Conservation (phyloP, 2,113 vertebrate species). For the Peromyscus californicus region DNA sequence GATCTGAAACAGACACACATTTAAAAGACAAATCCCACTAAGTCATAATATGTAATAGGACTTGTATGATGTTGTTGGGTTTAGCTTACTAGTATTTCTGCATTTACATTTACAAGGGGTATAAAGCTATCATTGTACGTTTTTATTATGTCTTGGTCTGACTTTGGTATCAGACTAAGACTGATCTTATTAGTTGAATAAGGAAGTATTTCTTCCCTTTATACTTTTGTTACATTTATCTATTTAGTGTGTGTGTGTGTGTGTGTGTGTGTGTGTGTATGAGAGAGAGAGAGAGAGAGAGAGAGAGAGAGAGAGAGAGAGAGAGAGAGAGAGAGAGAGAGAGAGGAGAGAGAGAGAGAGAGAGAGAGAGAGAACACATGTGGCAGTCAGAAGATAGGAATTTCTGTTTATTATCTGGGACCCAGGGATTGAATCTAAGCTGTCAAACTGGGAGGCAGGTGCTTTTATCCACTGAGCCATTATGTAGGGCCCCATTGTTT, state of each 20-base stretch:
- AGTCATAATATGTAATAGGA: not conserved
- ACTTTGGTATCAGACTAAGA: not conserved
- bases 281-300: not conserved
- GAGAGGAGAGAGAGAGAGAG: not conserved
- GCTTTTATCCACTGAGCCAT: not conserved
- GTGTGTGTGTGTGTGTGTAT: not conserved
- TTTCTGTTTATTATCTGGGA: not conserved
- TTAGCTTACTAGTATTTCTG: not conserved
- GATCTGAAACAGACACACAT: not conserved
- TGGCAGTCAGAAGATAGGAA: not conserved
- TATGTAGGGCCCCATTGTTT: not conserved
- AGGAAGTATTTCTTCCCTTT: not conserved
- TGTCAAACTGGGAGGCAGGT: not conserved
- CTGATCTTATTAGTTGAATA: not conserved
- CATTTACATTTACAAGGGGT: not conserved
- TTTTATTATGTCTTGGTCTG: conserved; percentile 3
- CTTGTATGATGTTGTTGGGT: not conserved
- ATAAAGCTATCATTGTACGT: not conserved
- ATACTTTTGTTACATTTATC: not conserved
- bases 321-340: not conserved
- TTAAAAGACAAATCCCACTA: not conserved
- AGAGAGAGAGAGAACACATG: not conserved
- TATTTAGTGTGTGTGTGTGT: not conserved
- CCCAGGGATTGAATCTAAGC: not conserved
- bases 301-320: not conserved